Base-by-base conservation (phyloP, 1,140 invertebrate genomes). In the Gryllus bimaculatus region DNA sequence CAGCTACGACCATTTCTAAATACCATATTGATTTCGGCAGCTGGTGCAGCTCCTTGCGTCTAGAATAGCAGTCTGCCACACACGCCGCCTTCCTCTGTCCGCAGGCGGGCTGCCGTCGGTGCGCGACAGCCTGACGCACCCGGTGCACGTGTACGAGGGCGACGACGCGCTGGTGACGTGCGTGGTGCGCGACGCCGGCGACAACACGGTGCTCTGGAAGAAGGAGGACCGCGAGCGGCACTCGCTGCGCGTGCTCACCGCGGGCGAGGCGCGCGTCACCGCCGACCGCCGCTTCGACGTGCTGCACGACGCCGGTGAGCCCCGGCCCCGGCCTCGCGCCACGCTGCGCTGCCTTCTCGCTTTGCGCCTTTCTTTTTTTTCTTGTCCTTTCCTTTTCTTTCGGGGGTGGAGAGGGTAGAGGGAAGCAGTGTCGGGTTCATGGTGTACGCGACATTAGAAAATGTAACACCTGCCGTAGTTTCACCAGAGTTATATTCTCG, bases 121-220 rank as follows among this genome's bases (percentile, higher is more conserved):
- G 49, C 81, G 82, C 20, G 82, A 84, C 77, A 83, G 79, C 74
- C 78, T 82, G 5, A 82, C 83, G 8, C 83, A 82, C 48, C 85
- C 85, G 8, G 82, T 85, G 47, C 84, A 85, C 75, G 91, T 90
- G 13, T 87, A 87, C 78, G 90, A 92, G 83, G 92, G 92, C 8
- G 92, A 93, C 80, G 92, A 94, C 83, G 92, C 91, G 12, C 85
- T 93, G 15, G 86, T 94, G 20, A 93, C 92, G 5, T 94, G 93
- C 83, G 91, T 93, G 26, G 92, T 94, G 10, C 87, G 91, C 47
- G 90, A 92, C 73, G 89, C 90, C 13, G 90, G 89, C 7, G 86
- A 89, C 13, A 89, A 90, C 81, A 91, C 92, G 8, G 88, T 94
- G 8, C 89, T 93, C 88, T 92, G 91, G 89, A 90, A 91, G 81